A percentile compares a stretch with the other conserved stretches of the same genome.
Conservation (phyloP, 1,140 invertebrate species). For the Proctacanthus coquilletti region DNA sequence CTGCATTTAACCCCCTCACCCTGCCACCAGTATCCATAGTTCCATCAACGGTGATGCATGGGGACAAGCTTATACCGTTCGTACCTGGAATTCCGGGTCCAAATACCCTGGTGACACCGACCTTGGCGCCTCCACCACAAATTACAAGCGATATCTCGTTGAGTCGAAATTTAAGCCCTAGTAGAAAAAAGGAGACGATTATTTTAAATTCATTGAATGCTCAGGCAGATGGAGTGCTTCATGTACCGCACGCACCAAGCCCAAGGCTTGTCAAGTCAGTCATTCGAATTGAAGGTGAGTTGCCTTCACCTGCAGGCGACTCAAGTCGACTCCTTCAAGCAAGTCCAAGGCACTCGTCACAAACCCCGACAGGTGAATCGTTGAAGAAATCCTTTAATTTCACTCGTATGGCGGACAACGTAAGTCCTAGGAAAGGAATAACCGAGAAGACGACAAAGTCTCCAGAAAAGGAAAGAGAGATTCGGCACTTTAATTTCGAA, state of each 20-base stretch:
- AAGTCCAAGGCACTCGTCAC: background rate
- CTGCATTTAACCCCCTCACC: conserved; percentile 54
- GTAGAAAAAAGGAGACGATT: background rate
- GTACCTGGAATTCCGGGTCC: conserved; percentile 78
- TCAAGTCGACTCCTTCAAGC: too few species aligned
- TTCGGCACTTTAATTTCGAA: conserved; percentile 39
- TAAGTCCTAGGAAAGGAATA: conserved; percentile 18
- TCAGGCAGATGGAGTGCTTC: too few species aligned
- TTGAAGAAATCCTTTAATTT: conserved; percentile 20
- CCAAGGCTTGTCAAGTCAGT: conserved; percentile 13
- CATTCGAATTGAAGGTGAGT: background rate
- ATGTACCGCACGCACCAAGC: conserved; percentile 5
- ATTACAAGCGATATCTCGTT: too few species aligned
- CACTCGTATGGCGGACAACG: conserved; percentile 23
- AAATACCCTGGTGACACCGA: conserved; percentile 35
- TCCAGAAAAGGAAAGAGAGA: conserved; percentile 25
- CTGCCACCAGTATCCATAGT: conserved; percentile 31
- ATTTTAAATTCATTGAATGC: too few species aligned
- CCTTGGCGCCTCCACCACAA: conserved; percentile 16
- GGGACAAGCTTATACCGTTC: conserved; percentile 60
- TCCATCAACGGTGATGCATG: conserved; percentile 11
- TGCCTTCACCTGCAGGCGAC: too few species aligned
- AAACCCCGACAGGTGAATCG: background rate
- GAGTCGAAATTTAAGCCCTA: background rate
- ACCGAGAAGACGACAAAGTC: conserved; percentile 10